Conservation (phyloP, 2,888 invertebrate species). For the Agrochola macilenta region DNA sequence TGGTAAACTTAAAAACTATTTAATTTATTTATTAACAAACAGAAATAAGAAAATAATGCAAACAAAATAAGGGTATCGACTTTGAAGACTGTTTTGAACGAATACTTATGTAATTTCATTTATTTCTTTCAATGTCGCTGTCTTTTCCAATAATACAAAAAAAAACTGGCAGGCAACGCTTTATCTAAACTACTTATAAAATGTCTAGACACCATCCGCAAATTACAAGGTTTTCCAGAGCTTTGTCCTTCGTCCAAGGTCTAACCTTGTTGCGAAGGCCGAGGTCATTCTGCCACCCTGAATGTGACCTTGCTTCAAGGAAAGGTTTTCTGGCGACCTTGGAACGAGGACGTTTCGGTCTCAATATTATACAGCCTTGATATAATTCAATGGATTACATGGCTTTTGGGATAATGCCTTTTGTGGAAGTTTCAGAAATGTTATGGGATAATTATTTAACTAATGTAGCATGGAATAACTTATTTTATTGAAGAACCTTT, state of each 20-base stretch:
- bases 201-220: background rate
- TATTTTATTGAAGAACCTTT: too few relatives aligned
- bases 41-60: too few relatives aligned
- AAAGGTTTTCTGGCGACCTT: conserved; percentile 5
- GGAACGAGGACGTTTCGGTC: background rate
- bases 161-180: too few relatives aligned
- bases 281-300: conserved; percentile 7
- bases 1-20: too few relatives aligned
- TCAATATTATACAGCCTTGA: conserved; percentile 10
- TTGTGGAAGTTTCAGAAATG: background rate
- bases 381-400: background rate
- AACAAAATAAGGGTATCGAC: too few relatives aligned
- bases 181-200: background rate
- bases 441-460: too few relatives aligned
- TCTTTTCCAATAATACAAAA: too few relatives aligned
- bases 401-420: background rate
- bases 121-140: too few relatives aligned
- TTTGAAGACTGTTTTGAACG: too few relatives aligned
- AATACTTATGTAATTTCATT: too few relatives aligned
- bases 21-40: too few relatives aligned
- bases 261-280: conserved; percentile 23
- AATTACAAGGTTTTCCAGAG: conserved; percentile 4
- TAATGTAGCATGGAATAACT: too few relatives aligned
- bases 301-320: conserved; percentile 26
- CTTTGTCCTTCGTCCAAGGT: conserved; percentile 20